A percentile compares a stretch with the other conserved stretches of the same genome.
phyloP scores from a whole-genome alignment of 1,140 invertebrate genomes.

The Penaeus chinensis region DNA sequence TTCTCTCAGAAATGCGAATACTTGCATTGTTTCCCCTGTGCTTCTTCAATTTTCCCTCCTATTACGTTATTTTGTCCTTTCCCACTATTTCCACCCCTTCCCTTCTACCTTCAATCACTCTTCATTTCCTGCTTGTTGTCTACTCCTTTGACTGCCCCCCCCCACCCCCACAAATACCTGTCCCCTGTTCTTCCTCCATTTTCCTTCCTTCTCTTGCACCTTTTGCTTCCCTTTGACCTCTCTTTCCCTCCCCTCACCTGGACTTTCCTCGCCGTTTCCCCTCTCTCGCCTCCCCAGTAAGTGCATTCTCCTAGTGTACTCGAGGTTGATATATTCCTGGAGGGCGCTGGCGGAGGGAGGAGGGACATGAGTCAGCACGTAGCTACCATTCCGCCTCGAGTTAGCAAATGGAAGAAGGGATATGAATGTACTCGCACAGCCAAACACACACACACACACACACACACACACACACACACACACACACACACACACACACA shows the following conservation, averaged over 20 bases:
- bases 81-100: not conserved
- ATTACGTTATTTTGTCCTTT: not conserved
- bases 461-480: not conserved
- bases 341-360: too few species aligned
- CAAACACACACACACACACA: not conserved
- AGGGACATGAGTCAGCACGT: too few species aligned
- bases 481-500: not conserved
- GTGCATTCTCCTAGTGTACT: too few species aligned
- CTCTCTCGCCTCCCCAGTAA: too few species aligned
- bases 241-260: not conserved
- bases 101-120: not conserved
- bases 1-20: too few species aligned
- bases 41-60: not conserved
- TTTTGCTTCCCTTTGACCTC: conserved; percentile 1
- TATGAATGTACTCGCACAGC: not conserved
- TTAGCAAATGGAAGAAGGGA: too few species aligned
- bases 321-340: too few species aligned
- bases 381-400: too few species aligned
- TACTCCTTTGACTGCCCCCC: not conserved
- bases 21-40: too few species aligned
- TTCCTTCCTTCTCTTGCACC: not conserved
- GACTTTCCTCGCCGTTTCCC: conserved; percentile 35
- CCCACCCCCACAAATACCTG: not conserved
- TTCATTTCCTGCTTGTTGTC: not conserved
- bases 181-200: not conserved